Base-by-base conservation (phyloP, 2,113 vertebrate genomes). In the Perca schrenkii region DNA sequence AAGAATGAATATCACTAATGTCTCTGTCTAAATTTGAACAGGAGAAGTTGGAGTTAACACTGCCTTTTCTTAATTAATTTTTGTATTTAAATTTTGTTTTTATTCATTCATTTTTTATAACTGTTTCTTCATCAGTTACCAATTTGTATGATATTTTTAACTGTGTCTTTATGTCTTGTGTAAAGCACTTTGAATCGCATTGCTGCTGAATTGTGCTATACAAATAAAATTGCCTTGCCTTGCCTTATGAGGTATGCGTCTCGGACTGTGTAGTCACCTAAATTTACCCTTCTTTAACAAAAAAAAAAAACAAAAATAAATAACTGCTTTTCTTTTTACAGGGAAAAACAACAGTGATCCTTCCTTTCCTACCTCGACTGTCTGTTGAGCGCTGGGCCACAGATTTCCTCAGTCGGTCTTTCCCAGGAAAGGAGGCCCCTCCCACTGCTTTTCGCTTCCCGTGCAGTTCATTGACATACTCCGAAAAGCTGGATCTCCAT, bases 401-500 rank as follows among this genome's bases (percentile, higher is more conserved):
- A 91, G 93, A 96, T 92, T 96, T 98, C 96, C 96, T 99, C 89
- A 99, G 95, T 67, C 96, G 95, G 84, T 99, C 98, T 94, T 95
- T 98, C 89, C 98, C 98, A 56, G 97, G 95, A 83, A 98, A 98
- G 69, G 95, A 88, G 84, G 92, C 89, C 67, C 87, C 77, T 12
- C 84, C 90, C 1, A 65, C 64, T 25, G 80, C 70, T 61, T 90
- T 96, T 82, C 94, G 95, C 90, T 96, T 96, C 86, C 94, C 95
- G 71, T 99, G 98, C 62, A 99, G 95, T 25, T 94, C 94, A 87
- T 95, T 98, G 88, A 99, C 97, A 90, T 98, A 99, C 74, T 99
- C 98, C 6, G 98, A 98, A 86, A 99, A 95, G 93, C 97, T 96
- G 58, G 91, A 96, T 91, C 98, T 97, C 98, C 98, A 99, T 0